A percentile compares a stretch with the other conserved stretches of the same genome.
Conservation (phyloP, 2,888 invertebrate species). For the Halocaridina rubra region DNA sequence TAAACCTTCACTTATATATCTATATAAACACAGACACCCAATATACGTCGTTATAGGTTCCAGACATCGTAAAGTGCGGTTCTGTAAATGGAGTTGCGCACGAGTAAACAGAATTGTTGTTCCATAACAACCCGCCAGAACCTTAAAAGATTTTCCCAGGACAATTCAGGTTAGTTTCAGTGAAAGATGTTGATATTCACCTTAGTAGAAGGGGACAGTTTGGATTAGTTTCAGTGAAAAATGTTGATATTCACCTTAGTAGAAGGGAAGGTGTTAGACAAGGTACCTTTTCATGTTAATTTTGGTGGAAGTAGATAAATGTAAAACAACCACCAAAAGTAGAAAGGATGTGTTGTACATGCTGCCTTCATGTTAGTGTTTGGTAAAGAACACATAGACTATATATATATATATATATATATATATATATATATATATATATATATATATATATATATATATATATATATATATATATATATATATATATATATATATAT, state of each 20-base stretch:
- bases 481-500: conserved; percentile 15
- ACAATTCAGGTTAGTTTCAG: neutral
- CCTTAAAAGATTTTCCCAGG: no score
- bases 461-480: neutral
- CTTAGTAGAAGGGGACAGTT: neutral
- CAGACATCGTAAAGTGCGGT: no score
- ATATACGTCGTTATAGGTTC: no score
- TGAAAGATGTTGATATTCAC: neutral
- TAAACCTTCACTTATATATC: no score
- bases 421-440: neutral
- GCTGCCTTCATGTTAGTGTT: neutral
- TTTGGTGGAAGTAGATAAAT: neutral
- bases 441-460: conserved; percentile 19
- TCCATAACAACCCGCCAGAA: no score
- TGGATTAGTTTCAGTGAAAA: neutral
- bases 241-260: neutral
- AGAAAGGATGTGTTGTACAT: no score
- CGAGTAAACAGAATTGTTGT: no score
- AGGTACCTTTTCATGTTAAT: neutral
- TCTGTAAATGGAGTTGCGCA: no score
- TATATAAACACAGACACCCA: no score
- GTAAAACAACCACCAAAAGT: no score
- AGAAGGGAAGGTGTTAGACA: neutral
- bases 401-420: no score
- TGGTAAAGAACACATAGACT: neutral